Base-by-base conservation (phyloP, 2,888 invertebrate species). In the Lampropteryx suffumata region DNA sequence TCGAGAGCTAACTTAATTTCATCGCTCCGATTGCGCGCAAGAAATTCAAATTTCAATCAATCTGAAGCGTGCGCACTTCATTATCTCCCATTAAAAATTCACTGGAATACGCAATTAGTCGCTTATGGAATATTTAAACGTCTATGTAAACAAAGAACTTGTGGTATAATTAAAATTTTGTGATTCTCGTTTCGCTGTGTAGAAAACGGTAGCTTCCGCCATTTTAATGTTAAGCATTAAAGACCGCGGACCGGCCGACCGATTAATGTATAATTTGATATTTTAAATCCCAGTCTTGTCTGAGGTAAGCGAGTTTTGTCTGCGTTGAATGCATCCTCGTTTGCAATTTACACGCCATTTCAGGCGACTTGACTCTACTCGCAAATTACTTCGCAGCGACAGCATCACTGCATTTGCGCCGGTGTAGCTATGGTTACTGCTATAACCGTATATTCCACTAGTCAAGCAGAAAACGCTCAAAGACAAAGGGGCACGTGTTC, bases 41-140 rank as follows among this genome's bases (percentile, higher is more conserved):
- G 80, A 82, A 82, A 85, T 87, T 85, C 79, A 86, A 89, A 87
- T 82, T 79, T 77, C 83, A 85, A 89, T 88, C 87, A 87, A 86
- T 84, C 78, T 69, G 65, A 61, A 64, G 73, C 69, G 74, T 75
- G 67, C 75, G 76, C 78, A 67, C 71, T 82, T 79, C 73, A 77
- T 82, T 80, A 82, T 74, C 76, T 79, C 83, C 80, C 80, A 88
- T 89, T 84, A 84, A 87, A 87, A 84, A 85, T 85, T 88, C 84
- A 82, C 75, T 70, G 67, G 73, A 79, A 78, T 72, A 74, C 81
- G 79, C 80, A 84, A 85, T 84, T 82, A 85, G 78, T 84, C 33
- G 27, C 42, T 83, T 80, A 80, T 82, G 69, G 81, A 85, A 86
- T 84, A 87, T 86, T 84, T 83, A 86, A 84, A 78, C 73, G 71